These are phyloP conservation scores for Drosophila limbata DNA, from an alignment of 2,888 invertebrate genomes.

Conservation along the genomic window DNA sequence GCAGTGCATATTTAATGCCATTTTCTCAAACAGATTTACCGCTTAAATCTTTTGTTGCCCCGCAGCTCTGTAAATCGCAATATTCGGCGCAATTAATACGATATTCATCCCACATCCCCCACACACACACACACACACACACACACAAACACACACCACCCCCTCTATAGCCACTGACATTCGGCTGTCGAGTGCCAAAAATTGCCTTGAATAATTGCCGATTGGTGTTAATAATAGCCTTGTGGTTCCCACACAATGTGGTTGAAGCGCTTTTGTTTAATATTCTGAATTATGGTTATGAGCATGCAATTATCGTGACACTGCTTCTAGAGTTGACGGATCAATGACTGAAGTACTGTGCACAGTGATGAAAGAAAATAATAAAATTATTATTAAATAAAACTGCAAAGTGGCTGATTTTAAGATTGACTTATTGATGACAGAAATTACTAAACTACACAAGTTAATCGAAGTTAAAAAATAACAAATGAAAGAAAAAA, in stretches of 20 bases:
- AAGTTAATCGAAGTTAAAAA: background rate
- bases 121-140: background rate
- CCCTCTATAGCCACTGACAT: slow-evolving; percentile 41
- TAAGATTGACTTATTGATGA: background rate
- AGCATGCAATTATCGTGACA: slow-evolving; percentile 29
- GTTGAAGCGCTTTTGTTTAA: slow-evolving; percentile 21
- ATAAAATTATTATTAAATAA: no score
- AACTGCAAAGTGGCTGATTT: background rate
- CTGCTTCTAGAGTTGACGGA: slow-evolving; percentile 14
- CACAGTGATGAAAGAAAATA: background rate
- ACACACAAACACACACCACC: no score
- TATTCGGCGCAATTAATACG: slow-evolving; percentile 49
- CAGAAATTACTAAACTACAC: background rate
- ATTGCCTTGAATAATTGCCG: slow-evolving; percentile 52
- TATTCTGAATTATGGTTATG: slow-evolving; percentile 31
- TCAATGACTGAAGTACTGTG: slow-evolving; percentile 2
- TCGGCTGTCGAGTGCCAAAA: slow-evolving; percentile 48
- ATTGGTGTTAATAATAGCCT: slow-evolving; percentile 51
- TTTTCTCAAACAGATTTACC: slow-evolving; percentile 32
- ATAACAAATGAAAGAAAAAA: no score
- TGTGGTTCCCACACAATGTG: slow-evolving; percentile 8
- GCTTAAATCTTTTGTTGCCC: slow-evolving; percentile 44
- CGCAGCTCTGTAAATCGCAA: slow-evolving; percentile 39
- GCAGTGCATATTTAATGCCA: slow-evolving; percentile 44
- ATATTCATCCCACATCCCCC: slow-evolving; percentile 11